These are phyloP conservation scores for Mugil cephalus DNA, from an alignment of 2,113 vertebrate genomes.

Conservation along the genomic window DNA sequence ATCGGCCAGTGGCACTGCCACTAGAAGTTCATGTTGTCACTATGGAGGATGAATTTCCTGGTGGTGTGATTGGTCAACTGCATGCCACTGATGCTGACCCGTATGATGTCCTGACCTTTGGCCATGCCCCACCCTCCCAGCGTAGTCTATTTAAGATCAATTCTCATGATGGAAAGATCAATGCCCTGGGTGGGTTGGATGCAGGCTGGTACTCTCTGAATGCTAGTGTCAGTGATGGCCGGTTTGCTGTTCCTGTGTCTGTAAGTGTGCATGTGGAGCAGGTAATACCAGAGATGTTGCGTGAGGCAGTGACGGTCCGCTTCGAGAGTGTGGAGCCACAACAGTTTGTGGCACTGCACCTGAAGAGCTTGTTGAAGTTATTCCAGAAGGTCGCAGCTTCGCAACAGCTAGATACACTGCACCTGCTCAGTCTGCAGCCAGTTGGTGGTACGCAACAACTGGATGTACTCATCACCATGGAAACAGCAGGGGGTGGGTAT, in stretches of 20 bases:
- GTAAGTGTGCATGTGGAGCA: slow-evolving; percentile 93
- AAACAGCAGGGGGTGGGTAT: slow-evolving; percentile 87
- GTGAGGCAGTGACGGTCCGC: slow-evolving; percentile 93
- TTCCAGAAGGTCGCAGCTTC: slow-evolving; percentile 87
- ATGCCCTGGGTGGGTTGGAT: slow-evolving; percentile 93
- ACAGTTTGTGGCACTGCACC: slow-evolving; percentile 92
- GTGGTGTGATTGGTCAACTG: slow-evolving; percentile 96
- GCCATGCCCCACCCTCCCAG: slow-evolving; percentile 89
- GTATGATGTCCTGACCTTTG: slow-evolving; percentile 93
- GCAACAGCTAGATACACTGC: slow-evolving; percentile 90
- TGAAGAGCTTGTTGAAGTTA: slow-evolving; percentile 89
- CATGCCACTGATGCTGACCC: slow-evolving; percentile 95
- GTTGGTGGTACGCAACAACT: slow-evolving; percentile 91
- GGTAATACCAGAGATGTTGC: slow-evolving; percentile 90
- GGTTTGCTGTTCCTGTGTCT: slow-evolving; percentile 92
- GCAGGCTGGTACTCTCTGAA: slow-evolving; percentile 93
- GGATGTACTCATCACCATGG: slow-evolving; percentile 94
- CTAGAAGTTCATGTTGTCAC: slow-evolving; percentile 95
- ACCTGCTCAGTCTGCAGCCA: slow-evolving; percentile 94
- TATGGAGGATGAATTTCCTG: slow-evolving; percentile 98
- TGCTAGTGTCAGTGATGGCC: slow-evolving; percentile 94
- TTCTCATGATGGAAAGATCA: slow-evolving; percentile 93
- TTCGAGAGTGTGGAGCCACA: slow-evolving; percentile 93
- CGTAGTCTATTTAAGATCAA: slow-evolving; percentile 97
- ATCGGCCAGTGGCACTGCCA: slow-evolving; percentile 91